phyloP scores from a whole-genome alignment of 2,113 vertebrate genomes.

The Rousettus leschenaultii region DNA sequence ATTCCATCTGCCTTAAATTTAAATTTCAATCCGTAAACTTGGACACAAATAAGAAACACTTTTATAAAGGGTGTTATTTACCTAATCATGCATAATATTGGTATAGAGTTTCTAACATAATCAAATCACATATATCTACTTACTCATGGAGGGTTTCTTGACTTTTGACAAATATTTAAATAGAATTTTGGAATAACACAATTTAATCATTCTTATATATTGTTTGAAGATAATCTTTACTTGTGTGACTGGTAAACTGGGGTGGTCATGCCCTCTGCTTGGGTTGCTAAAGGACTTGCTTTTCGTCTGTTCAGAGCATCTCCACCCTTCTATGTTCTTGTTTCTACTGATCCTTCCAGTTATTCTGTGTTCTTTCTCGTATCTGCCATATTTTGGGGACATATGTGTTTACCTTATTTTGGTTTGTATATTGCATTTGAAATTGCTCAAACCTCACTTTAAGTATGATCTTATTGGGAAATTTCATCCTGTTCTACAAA shows the following conservation, averaged over 20 bases:
- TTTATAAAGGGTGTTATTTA: background rate
- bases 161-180: background rate
- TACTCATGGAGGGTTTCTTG: background rate
- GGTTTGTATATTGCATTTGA: background rate
- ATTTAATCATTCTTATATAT: background rate
- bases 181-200: background rate
- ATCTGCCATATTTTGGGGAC: background rate
- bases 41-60: background rate
- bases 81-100: background rate
- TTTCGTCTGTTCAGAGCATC: background rate
- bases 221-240: background rate
- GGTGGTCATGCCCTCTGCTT: background rate
- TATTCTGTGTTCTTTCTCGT: background rate
- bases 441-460: background rate
- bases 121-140: background rate
- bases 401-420: background rate
- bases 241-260: background rate
- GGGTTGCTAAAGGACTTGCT: background rate
- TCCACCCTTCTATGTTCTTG: background rate
- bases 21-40: background rate
- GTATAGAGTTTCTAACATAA: background rate
- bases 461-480: background rate
- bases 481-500: background rate
- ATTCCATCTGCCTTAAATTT: background rate
- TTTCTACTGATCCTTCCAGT: background rate